Percentiles rank a stretch among this genome's conserved stretches.
phyloP scores from a whole-genome alignment of 2,888 invertebrate species.

The Callyntrura guangdongensis region DNA sequence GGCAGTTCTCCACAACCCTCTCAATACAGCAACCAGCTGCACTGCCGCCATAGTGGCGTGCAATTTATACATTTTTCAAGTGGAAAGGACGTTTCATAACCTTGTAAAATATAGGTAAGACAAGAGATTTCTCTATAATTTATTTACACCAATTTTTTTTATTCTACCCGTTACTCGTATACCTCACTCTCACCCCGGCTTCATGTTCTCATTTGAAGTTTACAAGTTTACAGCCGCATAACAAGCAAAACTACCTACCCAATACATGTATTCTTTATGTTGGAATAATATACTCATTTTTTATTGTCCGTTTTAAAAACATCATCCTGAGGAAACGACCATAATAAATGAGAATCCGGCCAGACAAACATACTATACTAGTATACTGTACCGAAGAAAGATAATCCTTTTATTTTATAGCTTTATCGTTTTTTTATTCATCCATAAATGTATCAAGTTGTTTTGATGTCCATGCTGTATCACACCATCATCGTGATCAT shows the following conservation, averaged over 20 bases:
- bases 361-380: no score
- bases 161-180: no score
- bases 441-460: conserved; percentile 39
- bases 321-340: neutral
- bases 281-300: conserved; percentile 10
- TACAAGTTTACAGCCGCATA: neutral
- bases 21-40: conserved; percentile 20
- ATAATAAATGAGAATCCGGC: conserved; percentile 18
- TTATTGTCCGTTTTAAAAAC: conserved; percentile 21
- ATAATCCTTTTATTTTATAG: conserved; percentile 45
- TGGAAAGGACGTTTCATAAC: conserved; percentile 73
- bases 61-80: conserved; percentile 69
- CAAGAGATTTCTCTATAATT: conserved; percentile 12
- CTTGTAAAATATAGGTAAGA: conserved; percentile 76
- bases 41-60: conserved; percentile 9
- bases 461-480: conserved; percentile 22
- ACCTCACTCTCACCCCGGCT: neutral
- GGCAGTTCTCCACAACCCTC: neutral
- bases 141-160: no score
- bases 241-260: no score
- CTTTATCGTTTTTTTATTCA: conserved; percentile 47
- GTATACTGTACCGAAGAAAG: neutral
- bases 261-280: conserved; percentile 8
- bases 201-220: neutral
- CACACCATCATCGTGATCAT: conserved; percentile 9